Base-by-base conservation (phyloP, 2,888 invertebrate species). In the Caenorhabditis macrosperma region DNA sequence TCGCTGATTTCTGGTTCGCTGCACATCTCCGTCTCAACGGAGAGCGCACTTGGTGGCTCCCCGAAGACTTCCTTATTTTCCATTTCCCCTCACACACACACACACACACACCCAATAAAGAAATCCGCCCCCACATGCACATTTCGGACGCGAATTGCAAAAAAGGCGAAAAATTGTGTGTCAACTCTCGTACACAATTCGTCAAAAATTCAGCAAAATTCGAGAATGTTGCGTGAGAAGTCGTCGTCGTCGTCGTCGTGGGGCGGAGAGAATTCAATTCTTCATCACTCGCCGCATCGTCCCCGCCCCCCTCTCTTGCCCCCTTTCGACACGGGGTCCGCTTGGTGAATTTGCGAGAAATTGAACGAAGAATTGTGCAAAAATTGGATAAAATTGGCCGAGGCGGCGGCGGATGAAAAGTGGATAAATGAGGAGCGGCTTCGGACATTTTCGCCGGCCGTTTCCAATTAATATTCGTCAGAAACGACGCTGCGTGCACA, bases 131-230 rank as follows among this genome's bases (percentile, higher is more conserved):
- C 44, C 44, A 17, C 44, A 3, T 17, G 44, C 44, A 9, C 3
- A 38, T 38, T 38, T 38, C 38, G 38, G 38, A 38, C 3, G 3
- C 12, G 12, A 44, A 44, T 44, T 44, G 44, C 44, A 44, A 10
- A 20, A n/a, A 10, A 9, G 20, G 20, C 5, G 3, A 17, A 9
- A 44, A 44, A 44, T 17, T 17, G 44, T n/a, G n/a, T 44, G 44
- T 44, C 44, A 44, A 44, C 48, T 48, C 48, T 48, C 48, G 48
- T 22, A 48, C 48, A 48, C n/a, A 48, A 48, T 48, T 48, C 48
- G 48, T 48, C 48, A 48, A 48, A 48, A 48, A 48, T 48, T 48
- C 48, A 48, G 48, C 48, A 48, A 44, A 44, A 44, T 44, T 44
- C 44, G 44, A 44, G 44, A 44, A 44, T 24, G 48, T 48, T 48